Evolutionary conservation across 2,113 vertebrate genomes (phyloP), one percentile per base, ranked within the genome.

Genomic region (Paramisgurnus dabryanus): DNA sequence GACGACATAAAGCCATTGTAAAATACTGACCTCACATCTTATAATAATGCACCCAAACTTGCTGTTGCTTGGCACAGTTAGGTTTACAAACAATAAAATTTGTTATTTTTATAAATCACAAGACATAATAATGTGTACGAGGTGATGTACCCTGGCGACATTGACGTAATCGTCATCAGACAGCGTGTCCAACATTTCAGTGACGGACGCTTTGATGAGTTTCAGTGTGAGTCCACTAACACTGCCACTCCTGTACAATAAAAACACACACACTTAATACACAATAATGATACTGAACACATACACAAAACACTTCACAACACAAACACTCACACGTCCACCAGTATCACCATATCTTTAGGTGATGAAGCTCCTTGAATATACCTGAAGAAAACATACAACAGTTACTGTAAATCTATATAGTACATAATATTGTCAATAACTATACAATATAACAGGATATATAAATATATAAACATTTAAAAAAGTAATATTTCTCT

Each of bases 341-440:
- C 96, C 0, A 99, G 98, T 90, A 99, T 98, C 89, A 99, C 96
- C 97, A 99, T 99, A 86, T 99, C 98, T 92, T 99, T 99, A 0
- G 98, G 97, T 0, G 98, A 99, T 0, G 98, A 98, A 50, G 98
- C 98, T 0, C 98, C 98, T 86, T 99, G 97, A 86, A 98, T 98
- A 83, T 99, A 99, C 98, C 98, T 99, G 92, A 61, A 18, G 27
- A 63, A 58, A 58, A 58, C 55, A 58, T 0, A 34, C 27, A 34
- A 34, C 27, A 34, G 27, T 34, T 34, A 34, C 27, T 34, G 27
- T 34, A 34, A 34, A 34, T 34, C 27, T 34, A 34, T 34, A 34
- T 1, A 34, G 27, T 34, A 34, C 27, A 34, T 34, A 2, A 34
- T 34, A 2, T 34, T 34, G 27, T 34, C 27, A 34, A 34, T 34